Conservation (phyloP, 2,797 vertebrate species). For the Phyllotis vaccarum region DNA sequence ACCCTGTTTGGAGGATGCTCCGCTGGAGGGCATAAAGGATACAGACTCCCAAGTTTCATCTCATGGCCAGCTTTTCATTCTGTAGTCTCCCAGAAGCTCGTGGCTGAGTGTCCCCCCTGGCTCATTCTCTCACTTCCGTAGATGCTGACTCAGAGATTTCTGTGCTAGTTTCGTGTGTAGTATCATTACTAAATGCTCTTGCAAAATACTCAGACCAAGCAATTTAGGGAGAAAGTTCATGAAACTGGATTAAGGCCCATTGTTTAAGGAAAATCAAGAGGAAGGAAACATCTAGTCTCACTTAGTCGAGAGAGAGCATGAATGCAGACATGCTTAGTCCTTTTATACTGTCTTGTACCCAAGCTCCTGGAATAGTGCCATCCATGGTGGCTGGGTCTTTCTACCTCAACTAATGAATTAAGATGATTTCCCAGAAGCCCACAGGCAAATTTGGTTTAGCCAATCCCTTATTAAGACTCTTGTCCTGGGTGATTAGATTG, state of each 20-base stretch:
- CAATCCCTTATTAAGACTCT: not conserved
- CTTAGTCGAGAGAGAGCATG: not conserved
- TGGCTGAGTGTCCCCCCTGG: not conserved
- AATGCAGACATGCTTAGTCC: no score
- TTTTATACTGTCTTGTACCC: not conserved
- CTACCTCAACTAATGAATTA: not conserved
- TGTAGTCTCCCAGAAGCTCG: not conserved
- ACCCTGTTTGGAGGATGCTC: not conserved
- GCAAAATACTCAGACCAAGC: not conserved
- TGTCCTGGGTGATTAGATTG: not conserved
- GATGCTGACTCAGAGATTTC: slow-evolving; percentile 20
- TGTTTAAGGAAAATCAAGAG: not conserved
- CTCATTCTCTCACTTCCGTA: not conserved
- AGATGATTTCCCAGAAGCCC: not conserved
- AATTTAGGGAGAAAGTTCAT: not conserved
- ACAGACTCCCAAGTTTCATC: not conserved
- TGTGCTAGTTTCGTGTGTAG: not conserved
- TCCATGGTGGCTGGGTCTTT: not conserved
- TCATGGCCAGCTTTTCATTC: not conserved
- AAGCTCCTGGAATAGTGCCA: not conserved
- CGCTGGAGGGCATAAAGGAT: no score
- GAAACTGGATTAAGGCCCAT: not conserved
- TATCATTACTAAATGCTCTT: not conserved
- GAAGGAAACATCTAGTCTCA: not conserved
- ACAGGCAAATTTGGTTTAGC: not conserved